Base-by-base conservation (phyloP, 2,797 vertebrate genomes). In the Sebastolobus altivelis region DNA sequence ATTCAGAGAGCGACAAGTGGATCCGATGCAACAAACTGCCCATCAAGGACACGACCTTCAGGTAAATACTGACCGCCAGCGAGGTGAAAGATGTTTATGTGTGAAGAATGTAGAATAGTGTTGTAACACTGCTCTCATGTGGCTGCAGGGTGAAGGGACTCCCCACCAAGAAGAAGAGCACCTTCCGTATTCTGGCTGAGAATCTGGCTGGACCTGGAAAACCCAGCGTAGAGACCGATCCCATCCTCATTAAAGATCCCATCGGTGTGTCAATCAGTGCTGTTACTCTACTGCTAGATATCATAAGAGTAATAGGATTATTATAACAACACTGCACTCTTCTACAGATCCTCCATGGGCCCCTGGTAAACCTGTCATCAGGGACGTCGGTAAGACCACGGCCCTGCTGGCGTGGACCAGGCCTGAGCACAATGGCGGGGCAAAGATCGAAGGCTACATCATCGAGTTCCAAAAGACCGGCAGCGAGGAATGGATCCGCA, bases 151-250 rank as follows among this genome's bases (percentile, higher is more conserved):
- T 99, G 68, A 99, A 99, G 95, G 98, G 99, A 66, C 96, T 99
- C 73, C 94, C 96, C 46, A 96, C 98, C 81, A 99, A 99, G 95
- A 99, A 98, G 94, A 99, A 99, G 87, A 97, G 94, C 77, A 97
- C 94, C 89, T 99, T 99, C 96, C 97, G 98, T 77, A 97, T 99
- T 83, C 89, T 99, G 91, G 99, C 98, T 86, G 99, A 99, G 93
- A 99, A 99, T 95, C 95, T 99, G 91, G 98, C 99, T 84, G 99
- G 98, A 92, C 93, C 96, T 84, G 98, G 99, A 93, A 99, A 98
- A 89, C 97, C 99, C 78, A 99, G 99, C 84, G 86, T 70, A 82
- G 97, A 97, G 85, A 99, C 97, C 0, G 98, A 98, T 66, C 97
- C 97, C 10, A 92, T 99, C 89, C 94, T 99, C 89, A 96, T 99